These are phyloP conservation scores for Molossus molossus DNA, from an alignment of 2,797 vertebrate species.

Conservation along the genomic window DNA sequence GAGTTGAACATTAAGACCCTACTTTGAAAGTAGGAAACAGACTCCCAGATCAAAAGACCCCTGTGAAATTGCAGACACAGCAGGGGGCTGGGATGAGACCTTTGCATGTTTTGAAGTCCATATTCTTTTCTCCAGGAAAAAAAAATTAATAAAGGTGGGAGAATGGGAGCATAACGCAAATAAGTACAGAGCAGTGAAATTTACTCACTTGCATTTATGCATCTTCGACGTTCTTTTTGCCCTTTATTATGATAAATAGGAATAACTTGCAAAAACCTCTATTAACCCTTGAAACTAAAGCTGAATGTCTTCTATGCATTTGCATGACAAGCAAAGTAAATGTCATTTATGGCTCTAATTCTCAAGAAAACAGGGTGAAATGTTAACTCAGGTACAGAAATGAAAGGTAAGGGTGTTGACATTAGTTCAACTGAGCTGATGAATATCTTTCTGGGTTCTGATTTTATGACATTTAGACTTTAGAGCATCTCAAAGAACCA, in stretches of 20 bases:
- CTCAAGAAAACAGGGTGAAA: conserved; percentile 13
- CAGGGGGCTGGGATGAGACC: background rate
- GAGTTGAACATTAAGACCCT: background rate
- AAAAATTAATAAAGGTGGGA: background rate
- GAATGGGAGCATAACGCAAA: background rate
- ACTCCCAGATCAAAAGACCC: background rate
- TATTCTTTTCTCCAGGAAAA: background rate
- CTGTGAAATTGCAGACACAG: background rate
- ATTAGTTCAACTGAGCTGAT: background rate
- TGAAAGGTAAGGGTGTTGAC: background rate
- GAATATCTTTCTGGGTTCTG: background rate
- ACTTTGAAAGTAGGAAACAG: background rate
- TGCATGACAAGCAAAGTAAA: conserved; percentile 48
- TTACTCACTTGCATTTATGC: conserved; percentile 1
- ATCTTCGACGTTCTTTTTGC: background rate
- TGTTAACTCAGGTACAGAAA: background rate
- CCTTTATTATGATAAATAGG: conserved; percentile 68
- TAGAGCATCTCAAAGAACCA: background rate
- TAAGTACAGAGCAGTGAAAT: background rate
- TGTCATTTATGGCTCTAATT: conserved; percentile 14
- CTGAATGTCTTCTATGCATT: background rate
- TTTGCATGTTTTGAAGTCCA: background rate
- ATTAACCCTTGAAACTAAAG: background rate
- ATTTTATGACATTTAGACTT: background rate
- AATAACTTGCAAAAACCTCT: background rate